phyloP scores from a whole-genome alignment of 2,888 invertebrate species.

The Caenorhabditis angaria region DNA sequence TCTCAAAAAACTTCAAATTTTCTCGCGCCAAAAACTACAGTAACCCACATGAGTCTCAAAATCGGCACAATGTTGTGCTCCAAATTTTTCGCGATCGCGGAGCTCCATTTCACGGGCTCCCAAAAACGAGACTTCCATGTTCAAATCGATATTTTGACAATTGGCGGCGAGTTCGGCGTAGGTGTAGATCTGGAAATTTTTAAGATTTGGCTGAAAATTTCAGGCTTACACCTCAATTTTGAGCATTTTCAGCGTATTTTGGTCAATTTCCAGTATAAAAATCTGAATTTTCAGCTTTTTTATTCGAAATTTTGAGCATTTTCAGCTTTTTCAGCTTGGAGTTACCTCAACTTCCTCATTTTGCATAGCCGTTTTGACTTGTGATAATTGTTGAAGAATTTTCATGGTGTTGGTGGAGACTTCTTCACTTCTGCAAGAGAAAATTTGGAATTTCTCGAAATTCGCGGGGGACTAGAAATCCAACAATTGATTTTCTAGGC shows the following conservation, averaged over 20 bases:
- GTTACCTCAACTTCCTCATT: not conserved
- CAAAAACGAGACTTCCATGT: conserved; percentile 1
- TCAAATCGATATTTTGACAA: conserved; percentile 15
- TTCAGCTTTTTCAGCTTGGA: too few species aligned
- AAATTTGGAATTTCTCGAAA: too few species aligned
- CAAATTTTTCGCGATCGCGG: conserved; percentile 7
- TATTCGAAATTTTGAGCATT: too few species aligned
- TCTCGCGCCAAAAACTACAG: not conserved
- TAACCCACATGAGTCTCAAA: conserved; percentile 79
- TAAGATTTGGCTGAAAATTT: too few species aligned
- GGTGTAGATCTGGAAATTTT: conserved; percentile 14
- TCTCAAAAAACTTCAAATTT: conserved; percentile 16
- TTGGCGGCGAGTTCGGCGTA: conserved; percentile 7
- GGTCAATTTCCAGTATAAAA: too few species aligned
- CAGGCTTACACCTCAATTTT: too few species aligned
- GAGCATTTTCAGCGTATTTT: too few species aligned
- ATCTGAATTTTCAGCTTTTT: too few species aligned
- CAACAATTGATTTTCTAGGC: too few species aligned
- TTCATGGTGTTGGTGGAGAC: conserved; percentile 15
- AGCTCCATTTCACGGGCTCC: conserved; percentile 10
- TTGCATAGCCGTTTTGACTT: not conserved
- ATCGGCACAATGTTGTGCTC: conserved; percentile 81
- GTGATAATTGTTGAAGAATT: not conserved
- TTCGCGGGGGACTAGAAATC: too few species aligned
- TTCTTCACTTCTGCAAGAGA: conserved; percentile 23